These are phyloP conservation scores for Darevskia mixta DNA, from an alignment of 2,797 vertebrate genomes.

Conservation along the genomic window DNA sequence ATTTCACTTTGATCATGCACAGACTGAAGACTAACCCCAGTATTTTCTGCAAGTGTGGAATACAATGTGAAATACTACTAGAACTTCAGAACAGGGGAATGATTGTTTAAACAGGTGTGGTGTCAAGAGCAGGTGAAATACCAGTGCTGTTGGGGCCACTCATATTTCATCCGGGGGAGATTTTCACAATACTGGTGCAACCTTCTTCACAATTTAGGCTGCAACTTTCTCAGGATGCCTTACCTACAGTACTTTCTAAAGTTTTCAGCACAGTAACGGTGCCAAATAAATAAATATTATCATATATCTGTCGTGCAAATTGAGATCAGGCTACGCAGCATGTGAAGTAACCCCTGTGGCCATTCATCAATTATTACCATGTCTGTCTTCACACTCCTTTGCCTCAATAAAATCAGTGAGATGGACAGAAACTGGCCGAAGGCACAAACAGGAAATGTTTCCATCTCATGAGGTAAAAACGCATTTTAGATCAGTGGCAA, in stretches of 20 bases:
- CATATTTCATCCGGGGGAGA: no score
- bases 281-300: not conserved
- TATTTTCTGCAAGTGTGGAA: no score
- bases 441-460: constrained; percentile 64
- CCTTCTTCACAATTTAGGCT: not conserved
- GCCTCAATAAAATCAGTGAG: constrained; percentile 33
- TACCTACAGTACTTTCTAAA: not conserved
- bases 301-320: not conserved
- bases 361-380: not conserved
- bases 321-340: not conserved
- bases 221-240: not conserved
- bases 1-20: no score
- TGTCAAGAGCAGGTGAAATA: no score
- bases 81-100: no score
- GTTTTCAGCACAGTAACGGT: not conserved
- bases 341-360: not conserved
- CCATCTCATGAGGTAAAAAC: constrained; percentile 62
- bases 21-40: no score
- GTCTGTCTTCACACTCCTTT: not conserved
- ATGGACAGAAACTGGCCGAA: constrained; percentile 47
- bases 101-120: no score
- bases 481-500: constrained; percentile 68
- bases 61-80: no score
- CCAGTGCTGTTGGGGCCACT: no score
- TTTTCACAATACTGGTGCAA: no score